Evolutionary conservation across 2,888 invertebrate species (phyloP), one percentile per base, ranked within the genome.

Genomic region (Lasioglossum vierecki): DNA sequence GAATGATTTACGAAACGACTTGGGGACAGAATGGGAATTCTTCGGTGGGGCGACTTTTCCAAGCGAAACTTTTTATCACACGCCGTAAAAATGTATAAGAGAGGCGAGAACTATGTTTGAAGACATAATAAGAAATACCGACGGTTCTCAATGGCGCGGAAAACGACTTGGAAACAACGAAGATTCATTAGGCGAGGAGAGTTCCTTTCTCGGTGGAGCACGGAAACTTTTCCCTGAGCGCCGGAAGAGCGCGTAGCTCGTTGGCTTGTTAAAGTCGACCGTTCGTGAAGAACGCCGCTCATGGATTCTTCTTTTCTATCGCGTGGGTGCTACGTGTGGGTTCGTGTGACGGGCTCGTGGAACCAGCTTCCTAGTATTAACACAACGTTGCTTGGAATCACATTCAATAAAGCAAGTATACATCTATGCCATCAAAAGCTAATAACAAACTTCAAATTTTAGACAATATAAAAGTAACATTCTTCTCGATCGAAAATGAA

Each of bases 221-320:
- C 26, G 60, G 68, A 63, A 89, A 84, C 18, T 79, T 82, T 84
- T 79, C 72, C 30, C 66, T 60, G 11, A n/a, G 66, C 22, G 35
- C 53, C 83, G 80, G 68, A 83, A 76, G 83, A 85, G 88, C 84
- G 74, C 80, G 82, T 79, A 80, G 88, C 87, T 88, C 87, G 63
- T 77, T 81, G 76, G 77, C 22, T 88, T 83, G 88, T 90, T 90
- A 88, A 84, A 90, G 82, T 76, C 82, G 85, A 90, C 85, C 87
- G 84, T 83, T 84, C 75, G 78, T 77, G 73, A 70, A 82, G 83
- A 82, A 77, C 79, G 39, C 30, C 35, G 39, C 49, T 68, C 53
- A 57, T 66, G 79, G 73, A 84, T 73, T 86, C 79, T 80, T 84
- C 86, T 86, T 84, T 85, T 85, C 82, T 44, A 85, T 88, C 81